A percentile compares a stretch with the other conserved stretches of the same genome.
phyloP scores from a whole-genome alignment of 1,140 invertebrate genomes.

The Lepidurus couesii region DNA sequence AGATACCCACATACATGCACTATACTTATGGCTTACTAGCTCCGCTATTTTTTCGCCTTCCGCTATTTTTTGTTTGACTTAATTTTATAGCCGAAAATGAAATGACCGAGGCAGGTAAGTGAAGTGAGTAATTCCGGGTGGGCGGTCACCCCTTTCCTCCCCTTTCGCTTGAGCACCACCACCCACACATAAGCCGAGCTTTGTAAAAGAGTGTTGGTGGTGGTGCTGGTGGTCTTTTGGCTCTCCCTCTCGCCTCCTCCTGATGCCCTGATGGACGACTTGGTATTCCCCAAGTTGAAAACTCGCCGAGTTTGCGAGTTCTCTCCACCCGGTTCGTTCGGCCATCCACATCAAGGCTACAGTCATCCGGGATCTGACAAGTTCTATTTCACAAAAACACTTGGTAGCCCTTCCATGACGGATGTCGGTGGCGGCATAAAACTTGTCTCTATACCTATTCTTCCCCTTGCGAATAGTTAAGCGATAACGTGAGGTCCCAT shows the following conservation, averaged over 20 bases:
- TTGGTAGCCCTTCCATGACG: conserved; percentile 1
- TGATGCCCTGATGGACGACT: background rate
- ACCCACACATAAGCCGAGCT: background rate
- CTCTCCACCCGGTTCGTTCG: conserved; percentile 1
- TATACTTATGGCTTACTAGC: conserved; percentile 16
- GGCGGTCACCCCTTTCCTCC: background rate
- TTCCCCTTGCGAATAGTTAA: background rate
- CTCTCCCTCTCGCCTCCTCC: background rate
- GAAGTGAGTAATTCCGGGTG: conserved; percentile 2
- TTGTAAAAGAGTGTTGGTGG: background rate
- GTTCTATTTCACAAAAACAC: conserved; percentile 11
- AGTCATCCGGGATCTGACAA: conserved; percentile 21
- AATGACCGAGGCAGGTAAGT: background rate
- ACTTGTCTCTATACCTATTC: background rate
- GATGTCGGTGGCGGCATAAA: background rate
- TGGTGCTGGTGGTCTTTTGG: background rate
- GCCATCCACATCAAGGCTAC: background rate
- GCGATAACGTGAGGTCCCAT: conserved; percentile 7
- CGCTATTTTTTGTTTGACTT: background rate
- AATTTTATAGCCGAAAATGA: conserved; percentile 1
- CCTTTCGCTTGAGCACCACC: background rate
- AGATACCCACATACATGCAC: conserved; percentile 15
- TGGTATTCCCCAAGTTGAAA: background rate
- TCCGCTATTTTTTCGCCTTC: background rate
- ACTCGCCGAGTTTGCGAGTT: background rate